A percentile compares a stretch with the other conserved stretches of the same genome.
These are phyloP conservation scores for Nothoprocta pentlandii DNA, from an alignment of 2,113 vertebrate genomes.

Conservation along the genomic window DNA sequence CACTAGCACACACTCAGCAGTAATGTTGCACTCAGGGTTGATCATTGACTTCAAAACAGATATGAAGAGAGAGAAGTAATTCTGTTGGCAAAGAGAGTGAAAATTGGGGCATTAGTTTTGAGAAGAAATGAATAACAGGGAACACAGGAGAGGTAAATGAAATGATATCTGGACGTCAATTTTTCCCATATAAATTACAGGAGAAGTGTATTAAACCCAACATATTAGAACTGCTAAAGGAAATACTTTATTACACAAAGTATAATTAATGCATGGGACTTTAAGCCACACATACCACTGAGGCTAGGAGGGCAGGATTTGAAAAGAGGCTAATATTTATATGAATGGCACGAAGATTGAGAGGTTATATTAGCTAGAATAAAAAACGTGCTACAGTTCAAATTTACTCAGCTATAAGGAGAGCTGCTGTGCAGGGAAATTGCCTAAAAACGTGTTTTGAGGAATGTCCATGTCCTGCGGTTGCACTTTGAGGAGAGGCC, in stretches of 20 bases:
- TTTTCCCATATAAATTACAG: slow-evolving; percentile 32
- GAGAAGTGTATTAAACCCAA: not conserved
- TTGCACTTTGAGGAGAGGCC: not conserved
- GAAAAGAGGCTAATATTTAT: not conserved
- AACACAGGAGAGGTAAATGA: not conserved
- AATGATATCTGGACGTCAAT: not conserved
- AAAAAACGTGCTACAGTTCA: not conserved
- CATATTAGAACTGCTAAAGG: slow-evolving; percentile 5
- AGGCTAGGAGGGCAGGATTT: slow-evolving; percentile 18
- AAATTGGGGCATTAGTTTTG: not conserved
- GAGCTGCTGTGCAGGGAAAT: not conserved
- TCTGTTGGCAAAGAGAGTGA: not conserved
- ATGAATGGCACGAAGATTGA: not conserved
- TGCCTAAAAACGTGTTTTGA: not conserved
- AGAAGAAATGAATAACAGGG: slow-evolving; percentile 29
- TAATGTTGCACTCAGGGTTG: not conserved
- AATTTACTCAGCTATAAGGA: not conserved
- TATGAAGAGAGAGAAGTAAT: not conserved
- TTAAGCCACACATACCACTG: slow-evolving; percentile 47
- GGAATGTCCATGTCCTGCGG: not conserved
- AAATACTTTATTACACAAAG: slow-evolving; percentile 31
- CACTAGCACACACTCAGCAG: not conserved
- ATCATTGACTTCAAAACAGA: not conserved
- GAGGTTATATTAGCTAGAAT: not conserved
- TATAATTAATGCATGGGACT: slow-evolving; percentile 23